phyloP scores from a whole-genome alignment of 1,140 invertebrate species.

The Heliconius nattereri region DNA sequence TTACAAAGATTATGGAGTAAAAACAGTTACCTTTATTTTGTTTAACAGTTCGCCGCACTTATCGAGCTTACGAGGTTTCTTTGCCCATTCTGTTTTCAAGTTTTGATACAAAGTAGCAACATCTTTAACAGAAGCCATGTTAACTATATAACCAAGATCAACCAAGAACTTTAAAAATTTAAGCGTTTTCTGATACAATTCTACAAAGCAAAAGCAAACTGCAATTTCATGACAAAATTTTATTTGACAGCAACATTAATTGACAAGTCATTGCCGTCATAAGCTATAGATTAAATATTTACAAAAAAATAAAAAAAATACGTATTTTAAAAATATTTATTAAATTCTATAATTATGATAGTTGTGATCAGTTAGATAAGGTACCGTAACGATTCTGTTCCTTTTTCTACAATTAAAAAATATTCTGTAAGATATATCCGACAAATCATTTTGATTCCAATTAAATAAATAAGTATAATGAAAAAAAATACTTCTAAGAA shows the following conservation, averaged over 20 bases:
- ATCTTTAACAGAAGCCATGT: constrained; percentile 84
- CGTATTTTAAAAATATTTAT: no score
- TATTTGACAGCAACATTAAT: not conserved
- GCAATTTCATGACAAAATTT: not conserved
- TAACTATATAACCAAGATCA: not conserved
- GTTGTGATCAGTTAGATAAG: no score
- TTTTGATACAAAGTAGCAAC: constrained; percentile 86
- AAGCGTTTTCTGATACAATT: not conserved
- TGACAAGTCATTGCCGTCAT: constrained; percentile 2
- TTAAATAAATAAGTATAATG: no score
- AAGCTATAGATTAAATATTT: not conserved
- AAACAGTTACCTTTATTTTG: constrained; percentile 86
- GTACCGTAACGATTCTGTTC: no score
- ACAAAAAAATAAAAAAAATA: no score
- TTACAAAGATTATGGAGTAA: constrained; percentile 46
- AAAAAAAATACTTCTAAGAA: no score
- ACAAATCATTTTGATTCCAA: no score
- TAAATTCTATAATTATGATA: no score
- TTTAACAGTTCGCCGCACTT: constrained; percentile 88
- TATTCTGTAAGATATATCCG: no score
- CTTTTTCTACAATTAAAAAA: no score
- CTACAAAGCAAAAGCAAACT: not conserved
- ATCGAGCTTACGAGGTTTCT: constrained; percentile 85
- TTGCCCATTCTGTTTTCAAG: constrained; percentile 88
- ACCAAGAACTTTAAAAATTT: not conserved